These are phyloP conservation scores for Cylloceria caligata DNA, from an alignment of 2,888 invertebrate genomes.

Conservation along the genomic window DNA sequence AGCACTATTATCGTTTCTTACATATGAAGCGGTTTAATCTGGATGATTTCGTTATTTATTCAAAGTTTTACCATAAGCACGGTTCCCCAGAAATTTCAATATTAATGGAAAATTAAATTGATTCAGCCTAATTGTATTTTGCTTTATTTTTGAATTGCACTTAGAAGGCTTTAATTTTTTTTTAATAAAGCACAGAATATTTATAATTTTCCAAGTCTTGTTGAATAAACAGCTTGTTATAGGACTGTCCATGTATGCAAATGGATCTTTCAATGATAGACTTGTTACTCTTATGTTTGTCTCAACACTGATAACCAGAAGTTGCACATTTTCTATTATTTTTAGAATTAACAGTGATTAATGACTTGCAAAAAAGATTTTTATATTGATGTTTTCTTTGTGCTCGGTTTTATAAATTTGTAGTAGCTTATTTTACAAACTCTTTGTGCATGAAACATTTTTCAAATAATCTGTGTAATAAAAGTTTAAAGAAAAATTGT, in stretches of 20 bases:
- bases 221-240: constrained; percentile 50
- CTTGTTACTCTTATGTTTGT: too few relatives aligned
- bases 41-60: background rate
- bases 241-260: constrained; percentile 31
- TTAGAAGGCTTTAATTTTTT: background rate
- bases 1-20: background rate
- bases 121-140: background rate
- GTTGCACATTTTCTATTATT: too few relatives aligned
- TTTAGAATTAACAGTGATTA: background rate
- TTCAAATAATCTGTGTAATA: background rate
- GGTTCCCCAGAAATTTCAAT: background rate
- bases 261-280: constrained; percentile 31
- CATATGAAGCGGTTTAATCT: background rate
- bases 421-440: background rate
- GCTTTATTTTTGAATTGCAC: background rate
- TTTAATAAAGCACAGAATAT: constrained; percentile 43
- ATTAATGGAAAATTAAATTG: background rate
- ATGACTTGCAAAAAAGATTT: background rate
- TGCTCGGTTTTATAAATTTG: background rate
- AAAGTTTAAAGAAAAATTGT: background rate
- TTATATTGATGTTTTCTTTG: background rate
- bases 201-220: constrained; percentile 40
- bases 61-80: background rate
- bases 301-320: too few relatives aligned
- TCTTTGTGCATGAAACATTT: background rate